These are phyloP conservation scores for Falco berigora DNA, from an alignment of 2,797 vertebrate species.

Conservation along the genomic window DNA sequence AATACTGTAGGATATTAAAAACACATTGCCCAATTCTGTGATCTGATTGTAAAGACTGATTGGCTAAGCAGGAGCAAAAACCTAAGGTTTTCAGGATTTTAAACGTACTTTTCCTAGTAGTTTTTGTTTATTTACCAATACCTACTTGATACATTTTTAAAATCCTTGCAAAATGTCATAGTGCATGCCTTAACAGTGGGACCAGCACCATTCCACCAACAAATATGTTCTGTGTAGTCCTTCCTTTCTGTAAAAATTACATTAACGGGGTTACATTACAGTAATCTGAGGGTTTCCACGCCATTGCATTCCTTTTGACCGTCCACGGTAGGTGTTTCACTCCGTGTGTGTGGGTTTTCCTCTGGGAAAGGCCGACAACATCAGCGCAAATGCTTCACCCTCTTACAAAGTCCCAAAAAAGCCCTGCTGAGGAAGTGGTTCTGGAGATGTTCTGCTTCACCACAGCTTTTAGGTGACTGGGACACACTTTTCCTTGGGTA, in stretches of 20 bases:
- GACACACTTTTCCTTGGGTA: neutral
- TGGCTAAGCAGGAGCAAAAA: neutral
- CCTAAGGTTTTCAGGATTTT: neutral
- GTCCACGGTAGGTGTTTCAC: neutral
- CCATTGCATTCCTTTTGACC: neutral
- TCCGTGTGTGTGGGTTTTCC: neutral
- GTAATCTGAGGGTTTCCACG: neutral
- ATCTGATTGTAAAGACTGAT: neutral
- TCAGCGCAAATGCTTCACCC: neutral
- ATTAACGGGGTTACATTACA: neutral
- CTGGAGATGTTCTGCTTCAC: neutral
- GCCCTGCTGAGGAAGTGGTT: neutral
- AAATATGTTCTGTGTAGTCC: neutral
- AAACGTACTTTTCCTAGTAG: neutral
- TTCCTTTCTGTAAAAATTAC: neutral
- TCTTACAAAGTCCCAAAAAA: neutral
- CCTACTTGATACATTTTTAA: neutral
- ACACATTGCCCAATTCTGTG: neutral
- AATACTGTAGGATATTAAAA: constrained; percentile 1
- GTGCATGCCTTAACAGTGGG: neutral
- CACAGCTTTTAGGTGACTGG: neutral
- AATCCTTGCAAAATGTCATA: neutral
- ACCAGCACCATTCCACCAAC: neutral
- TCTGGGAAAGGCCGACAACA: neutral
- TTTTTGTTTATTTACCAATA: neutral